Conservation (phyloP, 2,113 vertebrate genomes). For the Dicerorhinus sumatrensis region DNA sequence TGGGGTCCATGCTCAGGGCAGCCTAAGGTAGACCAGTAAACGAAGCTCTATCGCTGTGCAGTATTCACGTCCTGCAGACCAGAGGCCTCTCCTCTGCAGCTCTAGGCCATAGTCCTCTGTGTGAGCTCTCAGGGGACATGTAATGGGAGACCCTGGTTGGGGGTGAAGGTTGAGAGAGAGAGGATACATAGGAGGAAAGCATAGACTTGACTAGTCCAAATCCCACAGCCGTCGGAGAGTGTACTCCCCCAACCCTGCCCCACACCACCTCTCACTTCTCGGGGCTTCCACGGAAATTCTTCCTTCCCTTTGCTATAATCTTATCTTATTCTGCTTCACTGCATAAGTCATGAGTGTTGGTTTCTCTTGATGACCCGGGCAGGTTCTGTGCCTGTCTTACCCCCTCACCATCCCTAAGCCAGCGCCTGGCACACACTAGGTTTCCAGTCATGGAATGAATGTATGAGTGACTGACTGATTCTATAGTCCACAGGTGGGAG, state of each 20-base stretch:
- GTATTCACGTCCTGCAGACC: not conserved
- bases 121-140: not conserved
- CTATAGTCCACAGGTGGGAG: not conserved
- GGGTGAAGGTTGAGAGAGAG: not conserved
- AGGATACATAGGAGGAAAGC: not conserved
- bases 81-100: not conserved
- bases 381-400: not conserved
- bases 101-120: not conserved
- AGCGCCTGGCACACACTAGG: not conserved
- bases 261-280: no score
- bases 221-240: rapidly evolving
- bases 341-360: rapidly evolving
- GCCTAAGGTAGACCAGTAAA: not conserved
- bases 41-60: not conserved
- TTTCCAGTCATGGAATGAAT: not conserved
- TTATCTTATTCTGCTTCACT: not conserved
- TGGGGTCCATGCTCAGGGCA: not conserved
- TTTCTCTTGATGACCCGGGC: not conserved
- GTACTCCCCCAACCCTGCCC: rapidly evolving
- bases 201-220: no score
- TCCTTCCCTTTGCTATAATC: not conserved
- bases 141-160: not conserved
- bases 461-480: not conserved
- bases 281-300: not conserved
- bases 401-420: not conserved